Conservation (phyloP, 2,113 vertebrate genomes). For the Notarius lentiginosus region DNA sequence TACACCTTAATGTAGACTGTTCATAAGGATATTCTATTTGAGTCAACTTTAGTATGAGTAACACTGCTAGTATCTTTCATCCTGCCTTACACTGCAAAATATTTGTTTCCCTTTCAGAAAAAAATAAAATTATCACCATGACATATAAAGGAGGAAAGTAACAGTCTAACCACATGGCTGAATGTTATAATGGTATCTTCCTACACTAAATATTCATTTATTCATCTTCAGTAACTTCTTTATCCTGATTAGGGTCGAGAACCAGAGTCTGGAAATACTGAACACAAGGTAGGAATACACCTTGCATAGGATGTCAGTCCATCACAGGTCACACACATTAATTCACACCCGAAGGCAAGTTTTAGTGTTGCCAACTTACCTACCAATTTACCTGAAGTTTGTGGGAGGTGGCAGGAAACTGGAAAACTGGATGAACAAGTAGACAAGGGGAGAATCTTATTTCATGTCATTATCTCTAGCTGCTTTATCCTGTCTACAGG, state of each 20-base stretch:
- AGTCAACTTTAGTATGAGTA: neutral
- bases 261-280: neutral
- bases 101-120: neutral
- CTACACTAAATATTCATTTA: neutral
- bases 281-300: neutral
- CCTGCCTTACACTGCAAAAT: neutral
- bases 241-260: neutral
- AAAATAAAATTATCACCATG: neutral
- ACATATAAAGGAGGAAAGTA: neutral
- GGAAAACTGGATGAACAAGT: neutral
- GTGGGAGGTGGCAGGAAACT: neutral
- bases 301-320: neutral
- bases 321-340: conserved; percentile 1
- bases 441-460: neutral
- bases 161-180: neutral
- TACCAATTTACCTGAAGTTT: neutral
- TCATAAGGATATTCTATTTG: neutral
- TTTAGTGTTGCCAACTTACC: neutral
- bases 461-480: too few relatives aligned
- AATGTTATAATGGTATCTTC: neutral
- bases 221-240: neutral
- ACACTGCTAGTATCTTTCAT: neutral
- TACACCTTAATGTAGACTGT: neutral
- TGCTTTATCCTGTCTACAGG: too few relatives aligned
- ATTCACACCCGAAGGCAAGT: neutral